Base-by-base conservation (phyloP, 2,797 vertebrate species). In the Syngnathus acus region DNA sequence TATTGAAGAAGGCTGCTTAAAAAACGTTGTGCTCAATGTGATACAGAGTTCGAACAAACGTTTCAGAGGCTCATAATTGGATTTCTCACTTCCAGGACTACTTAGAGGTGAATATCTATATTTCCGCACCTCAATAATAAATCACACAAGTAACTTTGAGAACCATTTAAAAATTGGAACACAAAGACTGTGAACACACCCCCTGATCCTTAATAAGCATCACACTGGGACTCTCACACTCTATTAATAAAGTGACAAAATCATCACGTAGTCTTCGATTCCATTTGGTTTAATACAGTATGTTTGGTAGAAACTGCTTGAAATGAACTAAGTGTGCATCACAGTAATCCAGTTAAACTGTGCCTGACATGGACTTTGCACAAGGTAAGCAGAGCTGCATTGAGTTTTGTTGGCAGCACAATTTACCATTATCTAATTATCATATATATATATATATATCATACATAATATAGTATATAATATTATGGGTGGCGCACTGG, bases 181-280 rank as follows among this genome's bases (percentile, higher is more conserved):
- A 53, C 1, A 2, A 43, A 23, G 58, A 7, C 10, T 43, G 60
- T 62, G 83, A 70, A 73, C 82, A 70, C 68, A 73, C 84, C 77
- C 68, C 48, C 3, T 40, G 0, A 58, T 68, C 40, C 75, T 63
- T 68, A 72, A 77, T 53, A 0, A 61, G 62, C 53, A 45, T 43
- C 69, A 23, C 21, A 14, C 62, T 64, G 48, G 57, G 68, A 59
- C 51, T 69, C 42, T 82, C 61, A 32, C 54, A 54, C 53, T 13
- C 21, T 19, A 4, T 26, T 62, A 23, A 45, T 13, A 21, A 40
- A 32, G 23, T 50, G 45, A 63, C 39, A 43, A 17, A n/a, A 43
- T 42, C 39, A 43, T 39, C n/a, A 1, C 21, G 19, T 69, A 72
- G 73, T 40, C 60, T 69, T 67, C 40, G 66, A 61, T 61, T 42